Percentiles rank a stretch among this genome's conserved stretches.
Evolutionary conservation across 2,113 vertebrate species (phyloP).

Genomic region (Nestor notabilis): DNA sequence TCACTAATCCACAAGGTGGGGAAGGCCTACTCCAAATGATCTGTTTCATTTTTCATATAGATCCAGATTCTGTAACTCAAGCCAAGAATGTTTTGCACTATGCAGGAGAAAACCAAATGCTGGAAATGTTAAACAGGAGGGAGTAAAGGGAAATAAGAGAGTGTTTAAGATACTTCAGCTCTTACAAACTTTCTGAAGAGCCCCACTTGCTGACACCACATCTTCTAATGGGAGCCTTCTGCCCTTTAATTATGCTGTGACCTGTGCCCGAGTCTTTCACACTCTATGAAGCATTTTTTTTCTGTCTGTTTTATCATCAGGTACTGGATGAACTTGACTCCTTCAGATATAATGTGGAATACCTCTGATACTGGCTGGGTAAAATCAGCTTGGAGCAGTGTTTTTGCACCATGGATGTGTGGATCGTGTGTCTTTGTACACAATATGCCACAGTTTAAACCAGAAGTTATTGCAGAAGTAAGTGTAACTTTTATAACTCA

Average conservation of each 20-base stretch:
- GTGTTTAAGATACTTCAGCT: background rate
- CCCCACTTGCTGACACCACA: background rate
- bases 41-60: background rate
- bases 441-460: slow-evolving; percentile 72
- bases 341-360: slow-evolving; percentile 82
- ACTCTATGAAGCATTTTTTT: background rate
- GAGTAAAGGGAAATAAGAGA: background rate
- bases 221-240: background rate
- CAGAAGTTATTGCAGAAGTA: slow-evolving; percentile 75
- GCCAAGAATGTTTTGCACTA: background rate
- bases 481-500: background rate
- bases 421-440: slow-evolving; percentile 83
- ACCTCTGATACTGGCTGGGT: slow-evolving; percentile 84
- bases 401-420: slow-evolving; percentile 80
- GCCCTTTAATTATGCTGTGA: background rate
- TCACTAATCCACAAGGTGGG: background rate
- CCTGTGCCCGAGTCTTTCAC: background rate
- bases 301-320: slow-evolving; percentile 55
- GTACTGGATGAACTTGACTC: slow-evolving; percentile 75
- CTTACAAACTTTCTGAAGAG: background rate
- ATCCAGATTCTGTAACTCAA: background rate
- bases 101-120: background rate
- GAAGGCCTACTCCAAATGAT: background rate
- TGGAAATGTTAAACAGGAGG: background rate
- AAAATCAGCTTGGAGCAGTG: slow-evolving; percentile 78